Evolutionary conservation across 2,797 vertebrate genomes (phyloP).

Genomic region (Danio aesculapii): DNA sequence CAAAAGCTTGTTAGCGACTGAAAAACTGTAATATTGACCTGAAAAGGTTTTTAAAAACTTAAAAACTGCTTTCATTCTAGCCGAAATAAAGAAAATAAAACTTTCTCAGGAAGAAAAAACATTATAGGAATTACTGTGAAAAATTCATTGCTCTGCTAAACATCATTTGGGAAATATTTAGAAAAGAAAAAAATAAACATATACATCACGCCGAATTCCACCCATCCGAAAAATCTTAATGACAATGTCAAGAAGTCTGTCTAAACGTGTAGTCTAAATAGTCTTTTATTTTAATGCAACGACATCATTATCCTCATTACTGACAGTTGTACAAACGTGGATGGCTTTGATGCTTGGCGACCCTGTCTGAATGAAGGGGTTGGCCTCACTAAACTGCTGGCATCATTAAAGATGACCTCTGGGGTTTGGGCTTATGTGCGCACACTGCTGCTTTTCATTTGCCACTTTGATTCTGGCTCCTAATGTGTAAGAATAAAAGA

Average conservation of each 20-base stretch:
- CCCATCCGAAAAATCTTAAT: too few relatives aligned
- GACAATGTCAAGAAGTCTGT: neutral
- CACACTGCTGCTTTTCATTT: slow-evolving; percentile 38
- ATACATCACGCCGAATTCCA: too few relatives aligned
- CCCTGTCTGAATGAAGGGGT: slow-evolving; percentile 42
- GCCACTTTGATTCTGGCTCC: slow-evolving; percentile 48
- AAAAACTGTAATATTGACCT: too few relatives aligned
- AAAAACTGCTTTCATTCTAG: too few relatives aligned
- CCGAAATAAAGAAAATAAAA: too few relatives aligned
- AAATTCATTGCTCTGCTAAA: too few relatives aligned
- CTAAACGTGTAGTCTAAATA: slow-evolving; percentile 27
- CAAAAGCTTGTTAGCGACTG: too few relatives aligned
- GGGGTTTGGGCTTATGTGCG: slow-evolving; percentile 42
- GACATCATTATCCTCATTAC: slow-evolving; percentile 41
- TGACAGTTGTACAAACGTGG: slow-evolving; percentile 36
- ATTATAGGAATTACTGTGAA: too few relatives aligned
- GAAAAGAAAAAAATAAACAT: too few relatives aligned
- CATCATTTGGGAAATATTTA: too few relatives aligned
- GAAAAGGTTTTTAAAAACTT: too few relatives aligned
- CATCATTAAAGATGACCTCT: slow-evolving; percentile 60
- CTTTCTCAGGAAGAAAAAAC: too few relatives aligned
- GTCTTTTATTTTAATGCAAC: slow-evolving; percentile 32
- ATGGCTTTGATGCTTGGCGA: slow-evolving; percentile 36
- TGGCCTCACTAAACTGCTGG: slow-evolving; percentile 44
- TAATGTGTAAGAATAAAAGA: slow-evolving; percentile 35